Evolutionary conservation across 2,888 invertebrate genomes (phyloP).

Genomic region (Dasypogon diadema): DNA sequence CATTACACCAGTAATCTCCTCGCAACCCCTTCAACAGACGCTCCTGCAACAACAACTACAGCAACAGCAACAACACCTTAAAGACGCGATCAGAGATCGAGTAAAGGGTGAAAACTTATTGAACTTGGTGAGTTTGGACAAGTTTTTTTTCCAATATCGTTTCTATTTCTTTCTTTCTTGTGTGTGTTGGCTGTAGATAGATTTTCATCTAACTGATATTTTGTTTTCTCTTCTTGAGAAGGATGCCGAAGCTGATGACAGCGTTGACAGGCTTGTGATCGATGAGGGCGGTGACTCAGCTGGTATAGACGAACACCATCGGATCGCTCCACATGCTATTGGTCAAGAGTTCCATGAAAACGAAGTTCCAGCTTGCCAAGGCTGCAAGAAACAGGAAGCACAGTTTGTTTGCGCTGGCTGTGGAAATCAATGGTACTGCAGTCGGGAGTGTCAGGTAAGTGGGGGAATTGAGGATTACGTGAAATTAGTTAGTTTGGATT

Average conservation of each 20-base stretch:
- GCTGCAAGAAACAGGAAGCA: slow-evolving; percentile 83
- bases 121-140: slow-evolving; percentile 56
- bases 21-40: slow-evolving; percentile 56
- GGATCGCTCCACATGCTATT: slow-evolving; percentile 63
- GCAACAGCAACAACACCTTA: slow-evolving; percentile 53
- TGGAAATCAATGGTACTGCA: slow-evolving; percentile 95
- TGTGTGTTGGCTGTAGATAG: background rate
- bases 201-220: background rate
- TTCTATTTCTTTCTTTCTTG: background rate
- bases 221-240: slow-evolving; percentile 57
- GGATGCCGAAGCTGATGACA: slow-evolving; percentile 75
- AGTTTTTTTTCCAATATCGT: background rate
- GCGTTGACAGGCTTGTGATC: slow-evolving; percentile 73
- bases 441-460: slow-evolving; percentile 89
- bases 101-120: slow-evolving; percentile 57
- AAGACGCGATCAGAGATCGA: slow-evolving; percentile 55
- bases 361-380: slow-evolving; percentile 82
- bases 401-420: slow-evolving; percentile 92
- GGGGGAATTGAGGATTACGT: background rate
- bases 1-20: slow-evolving; percentile 71
- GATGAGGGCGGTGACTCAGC: slow-evolving; percentile 73
- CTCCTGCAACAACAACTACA: slow-evolving; percentile 57
- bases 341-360: slow-evolving; percentile 68
- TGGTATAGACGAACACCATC: slow-evolving; percentile 59
- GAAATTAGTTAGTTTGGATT: no score